A percentile compares a stretch with the other conserved stretches of the same genome.
phyloP scores from a whole-genome alignment of 2,888 invertebrate species.

The Hydropsyche betteni region DNA sequence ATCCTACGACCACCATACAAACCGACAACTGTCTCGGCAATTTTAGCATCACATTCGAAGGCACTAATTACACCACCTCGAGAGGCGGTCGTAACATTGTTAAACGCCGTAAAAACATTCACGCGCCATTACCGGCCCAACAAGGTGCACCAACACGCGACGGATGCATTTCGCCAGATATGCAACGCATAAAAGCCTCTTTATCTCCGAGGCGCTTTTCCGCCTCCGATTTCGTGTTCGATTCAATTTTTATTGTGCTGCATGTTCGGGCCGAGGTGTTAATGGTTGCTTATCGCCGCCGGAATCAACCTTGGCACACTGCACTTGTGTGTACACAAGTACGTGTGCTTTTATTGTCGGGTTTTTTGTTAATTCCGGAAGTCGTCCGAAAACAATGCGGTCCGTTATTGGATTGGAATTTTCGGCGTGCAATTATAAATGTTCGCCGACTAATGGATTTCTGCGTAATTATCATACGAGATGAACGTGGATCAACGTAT shows the following conservation, averaged over 20 bases:
- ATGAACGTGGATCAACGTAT: too few species aligned
- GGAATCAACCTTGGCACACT: slow-evolving; percentile 33
- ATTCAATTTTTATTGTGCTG: too few species aligned
- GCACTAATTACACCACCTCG: slow-evolving; percentile 36
- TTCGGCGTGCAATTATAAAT: too few species aligned
- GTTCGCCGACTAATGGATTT: too few species aligned
- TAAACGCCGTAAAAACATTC: slow-evolving; percentile 38
- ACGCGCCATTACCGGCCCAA: slow-evolving; percentile 39
- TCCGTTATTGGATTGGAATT: too few species aligned
- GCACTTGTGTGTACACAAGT: slow-evolving; percentile 17
- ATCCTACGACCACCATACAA: neutral
- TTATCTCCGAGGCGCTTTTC: too few species aligned
- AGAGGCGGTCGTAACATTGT: slow-evolving; percentile 33
- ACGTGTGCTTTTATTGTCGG: neutral
- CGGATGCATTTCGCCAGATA: slow-evolving; percentile 28
- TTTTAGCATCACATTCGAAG: neutral
- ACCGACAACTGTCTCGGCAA: neutral
- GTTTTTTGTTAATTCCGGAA: slow-evolving; percentile 28
- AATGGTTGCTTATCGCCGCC: neutral
- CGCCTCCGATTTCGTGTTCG: too few species aligned
- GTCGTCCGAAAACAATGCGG: neutral
- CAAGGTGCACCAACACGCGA: slow-evolving; percentile 38
- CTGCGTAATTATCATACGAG: too few species aligned
- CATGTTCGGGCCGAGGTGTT: neutral
- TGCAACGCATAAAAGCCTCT: neutral